Base-by-base conservation (phyloP, 1,140 invertebrate genomes). In the Cecropterus lyciades region DNA sequence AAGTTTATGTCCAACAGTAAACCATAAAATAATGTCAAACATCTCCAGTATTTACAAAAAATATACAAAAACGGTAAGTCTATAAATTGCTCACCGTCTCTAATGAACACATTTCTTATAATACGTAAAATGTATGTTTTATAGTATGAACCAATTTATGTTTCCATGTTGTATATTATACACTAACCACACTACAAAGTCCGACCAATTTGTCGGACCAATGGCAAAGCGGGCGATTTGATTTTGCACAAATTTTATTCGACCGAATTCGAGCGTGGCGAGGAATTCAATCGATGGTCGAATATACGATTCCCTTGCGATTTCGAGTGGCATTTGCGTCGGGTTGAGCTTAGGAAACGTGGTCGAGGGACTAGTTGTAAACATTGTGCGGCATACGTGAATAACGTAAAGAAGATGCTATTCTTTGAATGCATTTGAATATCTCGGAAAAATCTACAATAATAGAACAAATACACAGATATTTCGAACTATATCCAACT, bases 221-320 rank as follows among this genome's bases (percentile, higher is more conserved):
- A 77, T 75, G 83, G 66, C 70, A 59, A 57, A 67, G 71, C 78
- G 80, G 80, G 79, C 84, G 80, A 91, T 88, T 91, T 86, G 89
- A 91, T 91, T 89, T 88, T 79, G 82, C 73, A 80, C 79, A 87
- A 89, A 91, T 91, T 91, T 91, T 88, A 89, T 60, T 87, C 79
- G 84, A 37, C 74, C 75, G 80, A 80, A 86, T 79, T 83, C 79
- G 76, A 86, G 74, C 85, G 82, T 82, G 77, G 27, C 27, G 27
- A 7, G 27, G 27, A 30, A 30, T 30, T 30, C 27, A 30, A 30
- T 30, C 27, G 27, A 30, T 30, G 27, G 27, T 30, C 27, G 27
- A 30, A 30, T 30, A 30, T 30, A 63, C 82, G 69, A 79, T 82
- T 83, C 76, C 77, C 75, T 70, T 59, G 81, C 72, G 84, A 70